Evolutionary conservation across 1,140 invertebrate species (phyloP), one percentile per base, ranked within the genome.

Genomic region (Lucilia sericata): DNA sequence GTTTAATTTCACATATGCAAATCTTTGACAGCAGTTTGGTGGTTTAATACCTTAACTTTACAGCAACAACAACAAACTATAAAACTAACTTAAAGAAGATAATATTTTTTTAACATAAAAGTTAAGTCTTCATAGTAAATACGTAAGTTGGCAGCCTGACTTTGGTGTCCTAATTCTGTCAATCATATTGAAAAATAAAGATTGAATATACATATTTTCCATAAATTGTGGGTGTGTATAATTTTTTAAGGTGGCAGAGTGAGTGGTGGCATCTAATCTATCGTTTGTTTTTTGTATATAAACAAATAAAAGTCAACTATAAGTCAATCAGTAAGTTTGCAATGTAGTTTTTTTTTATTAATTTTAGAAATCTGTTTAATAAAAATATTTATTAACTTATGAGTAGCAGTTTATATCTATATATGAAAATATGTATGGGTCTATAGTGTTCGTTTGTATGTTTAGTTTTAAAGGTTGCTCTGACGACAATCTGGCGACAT

Each of bases 141-240:
- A 30, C 25, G 25, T 14, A 34, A 42, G 42, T 42, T 42, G 42
- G 42, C 42, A 42, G 42, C 42, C 42, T 42, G 5, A 42, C 42
- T 42, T 8, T 42, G 5, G 42, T 75, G 74, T 75, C 74, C 74
- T 34, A 75, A 75, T 34, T 30, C 74, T 75, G 74, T 75, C 74
- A 75, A 75, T 75, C 74, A 75, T 75, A 14, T 42, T 42, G 42
- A 42, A 42, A 42, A 10, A 42, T 8, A 30, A 75, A 34, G 7
- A 30, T 30, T 30, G 10, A 14, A 5, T 34, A 30, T 13, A 34
- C 19, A 13, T 25, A 5, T 75, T 75, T 75, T 75, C 5, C 42
- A 42, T 42, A 42, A 42, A 42, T 75, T 75, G 25, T 75, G 74
- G 74, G 13, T 75, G 25, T 55, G 51, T 55, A 42, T 3, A 42